Evolutionary conservation across 2,888 invertebrate genomes (phyloP).

Genomic region (Phyllotreta striolata): DNA sequence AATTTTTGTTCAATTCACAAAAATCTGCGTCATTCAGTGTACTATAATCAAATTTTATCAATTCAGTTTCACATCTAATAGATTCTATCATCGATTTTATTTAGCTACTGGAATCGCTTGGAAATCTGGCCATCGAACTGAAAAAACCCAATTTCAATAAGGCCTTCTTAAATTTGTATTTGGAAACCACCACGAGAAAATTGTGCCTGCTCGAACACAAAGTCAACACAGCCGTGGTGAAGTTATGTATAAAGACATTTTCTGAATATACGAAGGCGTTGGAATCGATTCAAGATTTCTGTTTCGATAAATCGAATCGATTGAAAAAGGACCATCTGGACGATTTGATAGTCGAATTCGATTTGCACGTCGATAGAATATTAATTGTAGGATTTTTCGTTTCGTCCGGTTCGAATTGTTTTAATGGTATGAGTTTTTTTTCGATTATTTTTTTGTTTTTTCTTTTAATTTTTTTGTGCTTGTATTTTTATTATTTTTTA

Average conservation of each 20-base stretch:
- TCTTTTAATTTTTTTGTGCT: too few relatives aligned
- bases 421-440: conserved; percentile 56
- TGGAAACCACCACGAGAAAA: conserved; percentile 69
- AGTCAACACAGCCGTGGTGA: conserved; percentile 71
- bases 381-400: conserved; percentile 76
- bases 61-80: too few relatives aligned
- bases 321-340: conserved; percentile 61
- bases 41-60: too few relatives aligned
- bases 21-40: too few relatives aligned
- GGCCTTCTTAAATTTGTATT: conserved; percentile 66
- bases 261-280: conserved; percentile 51
- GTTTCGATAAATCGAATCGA: conserved; percentile 41
- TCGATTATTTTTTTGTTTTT: too few relatives aligned
- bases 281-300: conserved; percentile 50
- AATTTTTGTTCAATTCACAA: too few relatives aligned
- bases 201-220: conserved; percentile 71
- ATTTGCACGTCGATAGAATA: conserved; percentile 72
- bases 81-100: too few relatives aligned
- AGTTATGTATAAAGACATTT: conserved; percentile 64
- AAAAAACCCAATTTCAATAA: conserved; percentile 61
- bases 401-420: conserved; percentile 67
- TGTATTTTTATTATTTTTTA: too few relatives aligned
- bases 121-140: conserved; percentile 62
- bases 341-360: conserved; percentile 68
- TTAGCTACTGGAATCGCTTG: conserved; percentile 66